Conservation (phyloP, 1,140 invertebrate species). For the Polyergus mexicanus region DNA sequence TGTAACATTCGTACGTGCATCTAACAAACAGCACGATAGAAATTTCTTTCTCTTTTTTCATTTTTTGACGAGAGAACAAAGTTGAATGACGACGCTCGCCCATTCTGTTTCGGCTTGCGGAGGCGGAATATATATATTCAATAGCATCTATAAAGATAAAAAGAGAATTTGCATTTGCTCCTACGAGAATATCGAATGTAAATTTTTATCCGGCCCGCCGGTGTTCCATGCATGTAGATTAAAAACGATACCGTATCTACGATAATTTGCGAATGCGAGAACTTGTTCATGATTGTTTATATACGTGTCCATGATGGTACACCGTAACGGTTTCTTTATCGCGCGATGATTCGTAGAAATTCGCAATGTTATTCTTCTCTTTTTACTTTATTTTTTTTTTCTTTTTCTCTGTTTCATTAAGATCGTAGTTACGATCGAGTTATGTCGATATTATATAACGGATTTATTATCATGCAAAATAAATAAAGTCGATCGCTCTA, state of each 20-base stretch:
- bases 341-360: slow-evolving; percentile 56
- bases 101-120: not conserved
- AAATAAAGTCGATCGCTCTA: slow-evolving; percentile 62
- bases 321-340: slow-evolving; percentile 36
- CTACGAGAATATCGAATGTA: slow-evolving; percentile 60
- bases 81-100: not conserved
- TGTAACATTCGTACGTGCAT: not conserved
- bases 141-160: no score
- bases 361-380: slow-evolving; percentile 15
- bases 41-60: not conserved
- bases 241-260: slow-evolving; percentile 64
- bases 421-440: slow-evolving; percentile 24
- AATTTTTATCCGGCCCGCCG: slow-evolving; percentile 71
- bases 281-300: slow-evolving; percentile 54
- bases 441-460: slow-evolving; percentile 18
- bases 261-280: slow-evolving; percentile 47
- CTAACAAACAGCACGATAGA: not conserved
- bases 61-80: not conserved
- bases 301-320: slow-evolving; percentile 39
- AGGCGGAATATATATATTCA: not conserved
- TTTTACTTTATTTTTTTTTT: not conserved
- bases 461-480: slow-evolving; percentile 48
- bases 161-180: slow-evolving; percentile 22
- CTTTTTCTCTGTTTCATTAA: not conserved
- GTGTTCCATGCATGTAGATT: slow-evolving; percentile 70